A percentile compares a stretch with the other conserved stretches of the same genome.
Evolutionary conservation across 2,797 vertebrate species (phyloP).

Genomic region (Parambassis ranga): DNA sequence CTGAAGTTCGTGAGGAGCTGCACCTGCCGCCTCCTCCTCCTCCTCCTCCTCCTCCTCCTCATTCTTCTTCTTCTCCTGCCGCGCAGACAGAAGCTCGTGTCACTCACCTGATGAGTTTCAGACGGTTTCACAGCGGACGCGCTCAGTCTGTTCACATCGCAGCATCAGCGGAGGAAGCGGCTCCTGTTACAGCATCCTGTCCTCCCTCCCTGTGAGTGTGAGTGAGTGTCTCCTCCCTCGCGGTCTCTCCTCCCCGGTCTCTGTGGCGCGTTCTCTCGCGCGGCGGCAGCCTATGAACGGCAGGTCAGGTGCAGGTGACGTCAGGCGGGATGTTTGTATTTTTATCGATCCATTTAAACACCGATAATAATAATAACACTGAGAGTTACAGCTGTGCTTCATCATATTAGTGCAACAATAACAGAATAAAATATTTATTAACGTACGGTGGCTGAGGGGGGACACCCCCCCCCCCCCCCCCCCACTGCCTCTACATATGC

Average conservation of each 20-base stretch:
- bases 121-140: neutral
- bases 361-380: neutral
- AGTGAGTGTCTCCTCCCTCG: neutral
- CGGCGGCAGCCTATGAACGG: neutral
- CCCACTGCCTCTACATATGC: too few relatives aligned
- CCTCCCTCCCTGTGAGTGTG: too few relatives aligned
- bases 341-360: too few relatives aligned
- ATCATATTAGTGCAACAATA: too few relatives aligned
- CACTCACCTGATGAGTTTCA: constrained; percentile 17
- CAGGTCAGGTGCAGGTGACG: neutral
- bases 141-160: neutral
- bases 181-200: too few relatives aligned
- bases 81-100: neutral
- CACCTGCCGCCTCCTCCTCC: too few relatives aligned
- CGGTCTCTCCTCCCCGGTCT: neutral
- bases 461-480: too few relatives aligned
- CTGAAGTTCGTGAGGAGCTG: too few relatives aligned
- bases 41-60: constrained; percentile 18
- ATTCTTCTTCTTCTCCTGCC: neutral
- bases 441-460: too few relatives aligned
- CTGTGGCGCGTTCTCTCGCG: constrained; percentile 6
- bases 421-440: too few relatives aligned
- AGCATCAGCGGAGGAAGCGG: constrained; percentile 26
- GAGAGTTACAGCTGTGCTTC: too few relatives aligned
- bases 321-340: neutral